Evolutionary conservation across 1,140 invertebrate species (phyloP), one percentile per base, ranked within the genome.

Genomic region (Pseudomyrmex sp.): DNA sequence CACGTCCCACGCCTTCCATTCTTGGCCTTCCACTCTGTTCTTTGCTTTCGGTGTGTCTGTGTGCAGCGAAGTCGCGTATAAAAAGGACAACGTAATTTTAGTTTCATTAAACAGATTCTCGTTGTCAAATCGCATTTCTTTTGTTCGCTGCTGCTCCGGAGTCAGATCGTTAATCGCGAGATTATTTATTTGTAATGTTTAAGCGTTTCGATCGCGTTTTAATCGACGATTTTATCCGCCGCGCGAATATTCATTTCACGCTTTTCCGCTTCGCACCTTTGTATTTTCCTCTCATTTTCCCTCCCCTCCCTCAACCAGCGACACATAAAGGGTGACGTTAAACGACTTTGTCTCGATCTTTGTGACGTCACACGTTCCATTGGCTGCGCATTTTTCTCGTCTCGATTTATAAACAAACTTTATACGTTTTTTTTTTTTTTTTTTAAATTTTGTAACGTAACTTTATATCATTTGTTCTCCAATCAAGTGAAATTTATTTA

Each of bases 1-100:
- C 35, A 35, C 76, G 56, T 80, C 76, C 76, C 76, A 80, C 76
- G 76, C 56, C 76, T 80, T 72, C 76, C 76, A 80, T 80, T 80
- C 76, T 72, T 80, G 66, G 76, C 76, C 66, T 80, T 72, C 76
- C 72, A 35, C 48, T 20, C 66, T 54, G 35, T 61, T 80, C 66
- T 72, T 80, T 48, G 66, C 66, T 80, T 80, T 80, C 76, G 26
- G 20, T 48, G 12, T 18, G 44, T 48, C 13, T 35, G 46, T 35
- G 35, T 35, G 65, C 76, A n/a, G n/a, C 54, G 50, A 61, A 70
- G 15, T 50, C n/a, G 9, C 72, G 50, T 80, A 80, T 35, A 35
- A 35, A 80, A 72, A 48, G 76, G 66, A 80, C 76, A 61, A 35
- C 20, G 66, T 80, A 80, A 80, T 80, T 80, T 80, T 70, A 70